Percentiles rank a stretch among this genome's conserved stretches.
phyloP scores from a whole-genome alignment of 2,797 vertebrate species.

The Vipera latastei region DNA sequence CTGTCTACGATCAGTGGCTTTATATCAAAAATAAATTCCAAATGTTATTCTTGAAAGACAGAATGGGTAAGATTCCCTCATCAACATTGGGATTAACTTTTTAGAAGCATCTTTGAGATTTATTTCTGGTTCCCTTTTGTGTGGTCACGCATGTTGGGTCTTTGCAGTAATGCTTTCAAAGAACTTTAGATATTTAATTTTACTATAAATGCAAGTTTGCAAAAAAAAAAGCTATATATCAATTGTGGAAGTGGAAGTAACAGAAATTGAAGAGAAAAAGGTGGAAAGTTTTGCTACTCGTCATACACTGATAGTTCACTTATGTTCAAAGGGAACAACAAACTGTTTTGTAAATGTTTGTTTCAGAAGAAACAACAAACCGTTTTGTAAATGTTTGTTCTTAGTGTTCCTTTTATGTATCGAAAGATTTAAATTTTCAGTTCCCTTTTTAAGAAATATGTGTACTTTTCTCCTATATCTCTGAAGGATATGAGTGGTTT shows the following conservation, averaged over 20 bases:
- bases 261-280: background rate
- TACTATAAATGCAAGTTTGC: rapidly evolving
- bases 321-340: background rate
- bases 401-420: background rate
- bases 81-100: rapidly evolving
- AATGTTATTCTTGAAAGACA: rapidly evolving
- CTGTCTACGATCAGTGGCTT: background rate
- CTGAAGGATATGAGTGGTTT: background rate
- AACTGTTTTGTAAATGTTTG: background rate
- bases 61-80: background rate
- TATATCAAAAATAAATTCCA: rapidly evolving
- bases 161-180: background rate
- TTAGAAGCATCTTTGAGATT: background rate
- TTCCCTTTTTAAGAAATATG: background rate
- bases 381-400: background rate
- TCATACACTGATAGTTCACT: background rate
- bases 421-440: background rate
- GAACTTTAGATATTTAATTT: background rate
- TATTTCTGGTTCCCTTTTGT: background rate
- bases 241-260: background rate
- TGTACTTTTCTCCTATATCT: background rate
- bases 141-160: background rate
- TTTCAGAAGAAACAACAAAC: background rate
- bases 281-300: background rate
- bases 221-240: background rate